Evolutionary conservation across 2,888 invertebrate genomes (phyloP).

Genomic region (Drosophila hamatofila): DNA sequence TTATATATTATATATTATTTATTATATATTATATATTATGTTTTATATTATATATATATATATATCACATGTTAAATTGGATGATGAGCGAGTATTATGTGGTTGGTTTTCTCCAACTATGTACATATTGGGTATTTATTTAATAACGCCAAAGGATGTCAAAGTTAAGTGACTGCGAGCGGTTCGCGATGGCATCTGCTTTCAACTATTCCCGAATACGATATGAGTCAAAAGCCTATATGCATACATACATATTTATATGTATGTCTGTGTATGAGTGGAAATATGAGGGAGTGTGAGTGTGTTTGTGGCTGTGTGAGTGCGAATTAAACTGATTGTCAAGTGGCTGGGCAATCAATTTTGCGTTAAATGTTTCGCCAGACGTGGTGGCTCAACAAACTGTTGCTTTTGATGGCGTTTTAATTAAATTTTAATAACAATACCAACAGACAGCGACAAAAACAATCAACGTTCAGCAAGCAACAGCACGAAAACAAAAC

Average conservation of each 20-base stretch:
- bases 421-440: constrained; percentile 66
- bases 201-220: constrained; percentile 6
- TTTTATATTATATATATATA: no score
- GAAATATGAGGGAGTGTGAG: not conserved
- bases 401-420: constrained; percentile 57
- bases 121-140: constrained; percentile 7
- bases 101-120: no score
- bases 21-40: no score
- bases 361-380: constrained; percentile 43
- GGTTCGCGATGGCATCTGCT: no score
- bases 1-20: no score
- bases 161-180: constrained; percentile 45
- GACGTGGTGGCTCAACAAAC: constrained; percentile 30
- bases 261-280: not conserved
- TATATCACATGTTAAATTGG: no score
- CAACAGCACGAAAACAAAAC: not conserved
- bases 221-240: not conserved
- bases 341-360: constrained; percentile 47
- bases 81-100: not conserved
- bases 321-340: constrained; percentile 17
- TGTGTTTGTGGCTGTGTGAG: not conserved
- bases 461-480: constrained; percentile 7
- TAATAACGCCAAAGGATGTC: constrained; percentile 50
- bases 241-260: not conserved
- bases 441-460: constrained; percentile 12